phyloP scores from a whole-genome alignment of 2,888 invertebrate species.

The Physocephala rufipes region DNA sequence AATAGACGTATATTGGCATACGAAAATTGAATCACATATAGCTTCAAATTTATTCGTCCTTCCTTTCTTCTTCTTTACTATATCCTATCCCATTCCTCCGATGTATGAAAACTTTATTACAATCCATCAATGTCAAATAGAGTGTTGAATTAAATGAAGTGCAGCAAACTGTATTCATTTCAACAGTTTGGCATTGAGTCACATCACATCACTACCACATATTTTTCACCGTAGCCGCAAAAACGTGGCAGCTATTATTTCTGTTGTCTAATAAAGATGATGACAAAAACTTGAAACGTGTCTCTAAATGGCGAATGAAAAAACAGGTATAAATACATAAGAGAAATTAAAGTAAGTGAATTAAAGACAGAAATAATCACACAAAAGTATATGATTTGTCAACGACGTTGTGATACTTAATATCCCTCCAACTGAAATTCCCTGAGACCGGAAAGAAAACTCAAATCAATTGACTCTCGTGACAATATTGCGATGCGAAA shows the following conservation, averaged over 20 bases:
- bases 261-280: background rate
- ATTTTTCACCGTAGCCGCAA: background rate
- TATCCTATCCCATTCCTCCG: no score
- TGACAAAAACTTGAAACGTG: background rate
- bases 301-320: background rate
- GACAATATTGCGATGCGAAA: background rate
- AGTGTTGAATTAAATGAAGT: conserved; percentile 19
- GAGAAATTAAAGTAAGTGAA: background rate
- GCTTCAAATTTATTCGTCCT: no score
- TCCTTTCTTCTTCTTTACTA: no score
- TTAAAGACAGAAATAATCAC: no score
- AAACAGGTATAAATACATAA: background rate
- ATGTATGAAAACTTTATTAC: background rate
- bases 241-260: background rate
- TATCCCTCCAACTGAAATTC: no score
- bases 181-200: background rate
- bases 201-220: background rate
- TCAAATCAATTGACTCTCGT: no score
- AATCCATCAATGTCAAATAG: conserved; percentile 25
- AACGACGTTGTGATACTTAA: no score
- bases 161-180: background rate
- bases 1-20: no score
- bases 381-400: no score
- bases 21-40: no score
- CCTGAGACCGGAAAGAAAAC: no score